These are phyloP conservation scores for Lamellibrachia satsuma DNA, from an alignment of 2,888 invertebrate genomes.

Conservation along the genomic window DNA sequence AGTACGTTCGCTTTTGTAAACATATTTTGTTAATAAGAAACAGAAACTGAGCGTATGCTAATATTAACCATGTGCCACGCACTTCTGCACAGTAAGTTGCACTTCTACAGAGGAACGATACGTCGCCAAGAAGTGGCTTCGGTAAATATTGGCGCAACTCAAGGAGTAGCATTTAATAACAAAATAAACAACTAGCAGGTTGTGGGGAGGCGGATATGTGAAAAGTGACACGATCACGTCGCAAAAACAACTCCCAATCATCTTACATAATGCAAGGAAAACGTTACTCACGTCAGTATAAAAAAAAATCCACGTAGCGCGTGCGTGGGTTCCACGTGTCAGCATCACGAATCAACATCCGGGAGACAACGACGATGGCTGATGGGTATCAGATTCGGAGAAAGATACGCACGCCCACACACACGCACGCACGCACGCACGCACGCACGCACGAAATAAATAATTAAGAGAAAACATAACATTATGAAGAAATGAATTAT, in stretches of 20 bases:
- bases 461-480: not conserved
- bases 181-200: not conserved
- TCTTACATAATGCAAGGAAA: not conserved
- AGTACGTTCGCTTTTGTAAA: not conserved
- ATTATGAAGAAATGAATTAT: not conserved
- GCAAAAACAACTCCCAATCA: not conserved
- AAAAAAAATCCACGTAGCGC: not conserved
- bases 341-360: not conserved
- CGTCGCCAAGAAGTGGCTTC: not conserved
- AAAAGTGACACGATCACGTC: not conserved
- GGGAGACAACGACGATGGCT: too few species aligned
- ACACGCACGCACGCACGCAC: not conserved
- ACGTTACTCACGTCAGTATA: not conserved
- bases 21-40: not conserved
- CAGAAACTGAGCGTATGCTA: too few species aligned
- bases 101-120: not conserved
- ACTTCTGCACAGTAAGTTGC: too few species aligned
- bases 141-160: not conserved
- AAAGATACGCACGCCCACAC: too few species aligned
- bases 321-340: not conserved
- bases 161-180: not conserved
- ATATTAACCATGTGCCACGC: too few species aligned
- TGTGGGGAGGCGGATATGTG: not conserved
- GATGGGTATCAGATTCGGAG: not conserved
- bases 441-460: not conserved